A percentile compares a stretch with the other conserved stretches of the same genome.
phyloP scores from a whole-genome alignment of 2,888 invertebrate species.

The Spodoptera exigua region DNA sequence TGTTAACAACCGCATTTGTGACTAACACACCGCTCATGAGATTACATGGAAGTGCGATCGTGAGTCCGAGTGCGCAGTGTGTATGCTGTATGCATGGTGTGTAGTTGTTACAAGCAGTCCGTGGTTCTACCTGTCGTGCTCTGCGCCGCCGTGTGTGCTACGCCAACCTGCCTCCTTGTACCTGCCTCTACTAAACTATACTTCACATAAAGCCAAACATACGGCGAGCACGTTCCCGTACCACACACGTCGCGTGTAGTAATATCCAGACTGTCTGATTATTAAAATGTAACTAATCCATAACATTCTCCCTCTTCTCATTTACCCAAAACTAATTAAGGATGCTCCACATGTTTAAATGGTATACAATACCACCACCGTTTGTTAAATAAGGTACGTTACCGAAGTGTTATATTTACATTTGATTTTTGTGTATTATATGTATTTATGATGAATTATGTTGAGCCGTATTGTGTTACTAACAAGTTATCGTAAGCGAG shows the following conservation, averaged over 20 bases:
- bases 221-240: slow-evolving; percentile 71
- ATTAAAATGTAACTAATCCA: slow-evolving; percentile 87
- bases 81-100: slow-evolving; percentile 84
- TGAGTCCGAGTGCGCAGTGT: slow-evolving; percentile 75
- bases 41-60: slow-evolving; percentile 64
- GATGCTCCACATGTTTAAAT: slow-evolving; percentile 88
- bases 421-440: slow-evolving; percentile 85
- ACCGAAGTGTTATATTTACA: slow-evolving; percentile 80
- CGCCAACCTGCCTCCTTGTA: slow-evolving; percentile 53
- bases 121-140: slow-evolving; percentile 74
- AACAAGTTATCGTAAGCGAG: slow-evolving; percentile 68
- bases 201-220: slow-evolving; percentile 5
- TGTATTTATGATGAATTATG: slow-evolving; percentile 75
- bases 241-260: slow-evolving; percentile 68
- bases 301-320: slow-evolving; percentile 89
- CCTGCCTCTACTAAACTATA: slow-evolving; percentile 2
- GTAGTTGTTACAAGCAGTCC: slow-evolving; percentile 81
- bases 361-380: slow-evolving; percentile 87
- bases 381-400: slow-evolving; percentile 88
- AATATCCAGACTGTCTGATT: slow-evolving; percentile 71
- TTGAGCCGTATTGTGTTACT: slow-evolving; percentile 79
- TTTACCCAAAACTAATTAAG: slow-evolving; percentile 89
- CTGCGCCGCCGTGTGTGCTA: slow-evolving; percentile 72
- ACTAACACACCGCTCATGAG: slow-evolving; percentile 70
- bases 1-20: slow-evolving; percentile 73